Evolutionary conservation across 1,140 invertebrate species (phyloP).

Genomic region (Lutraria rhynchaena): DNA sequence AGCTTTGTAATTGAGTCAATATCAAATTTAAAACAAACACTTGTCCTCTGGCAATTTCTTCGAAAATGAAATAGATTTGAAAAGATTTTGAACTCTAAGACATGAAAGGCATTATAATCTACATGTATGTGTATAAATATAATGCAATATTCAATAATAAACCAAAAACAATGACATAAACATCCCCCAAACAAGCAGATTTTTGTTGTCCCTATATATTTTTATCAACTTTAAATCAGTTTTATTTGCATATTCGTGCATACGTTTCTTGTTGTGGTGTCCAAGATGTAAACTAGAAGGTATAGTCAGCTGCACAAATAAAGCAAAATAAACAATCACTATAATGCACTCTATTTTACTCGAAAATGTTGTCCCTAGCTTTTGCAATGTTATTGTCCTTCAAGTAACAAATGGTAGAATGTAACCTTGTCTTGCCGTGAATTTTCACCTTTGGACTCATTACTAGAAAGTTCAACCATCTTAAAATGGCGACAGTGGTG

Average conservation of each 20-base stretch:
- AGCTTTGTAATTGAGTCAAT: no score
- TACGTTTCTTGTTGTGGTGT: not conserved
- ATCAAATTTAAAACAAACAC: constrained; percentile 2
- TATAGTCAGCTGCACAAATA: constrained; percentile 1
- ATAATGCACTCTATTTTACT: not conserved
- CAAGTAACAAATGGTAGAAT: no score
- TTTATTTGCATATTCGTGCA: not conserved
- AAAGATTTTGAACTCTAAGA: not conserved
- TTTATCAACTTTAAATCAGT: no score
- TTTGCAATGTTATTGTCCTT: not conserved
- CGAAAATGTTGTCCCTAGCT: not conserved
- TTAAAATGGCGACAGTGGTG: constrained; percentile 4
- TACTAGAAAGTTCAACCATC: not conserved
- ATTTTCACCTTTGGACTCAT: constrained; percentile 17
- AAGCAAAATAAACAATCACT: no score
- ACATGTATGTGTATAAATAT: not conserved
- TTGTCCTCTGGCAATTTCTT: constrained; percentile 5
- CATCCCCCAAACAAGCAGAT: not conserved
- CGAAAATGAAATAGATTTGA: not conserved
- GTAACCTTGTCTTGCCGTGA: not conserved
- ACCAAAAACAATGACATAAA: not conserved
- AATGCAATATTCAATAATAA: no score
- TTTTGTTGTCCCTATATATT: constrained; percentile 8
- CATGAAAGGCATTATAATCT: not conserved
- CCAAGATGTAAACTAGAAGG: not conserved